Conservation (phyloP, 2,888 invertebrate species). For the Anarsia innoxiella region DNA sequence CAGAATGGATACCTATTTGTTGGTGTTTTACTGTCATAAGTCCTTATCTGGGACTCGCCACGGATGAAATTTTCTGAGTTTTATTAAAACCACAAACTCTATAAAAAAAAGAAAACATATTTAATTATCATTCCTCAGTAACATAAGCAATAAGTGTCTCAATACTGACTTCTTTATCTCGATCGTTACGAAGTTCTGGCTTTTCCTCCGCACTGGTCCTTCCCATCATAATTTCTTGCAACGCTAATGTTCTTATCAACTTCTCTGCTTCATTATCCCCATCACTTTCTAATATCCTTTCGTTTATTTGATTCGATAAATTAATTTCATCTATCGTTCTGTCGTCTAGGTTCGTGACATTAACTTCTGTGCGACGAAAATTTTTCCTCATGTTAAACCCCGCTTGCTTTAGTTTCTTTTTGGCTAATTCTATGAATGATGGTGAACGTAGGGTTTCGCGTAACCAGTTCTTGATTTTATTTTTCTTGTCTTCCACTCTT, state of each 20-base stretch:
- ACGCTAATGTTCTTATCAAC: constrained; percentile 44
- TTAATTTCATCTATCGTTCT: constrained; percentile 52
- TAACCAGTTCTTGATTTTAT: constrained; percentile 60
- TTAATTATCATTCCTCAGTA: constrained; percentile 3
- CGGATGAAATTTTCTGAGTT: no score
- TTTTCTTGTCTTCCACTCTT: constrained; percentile 58
- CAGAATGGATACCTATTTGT: no score
- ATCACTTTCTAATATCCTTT: constrained; percentile 45
- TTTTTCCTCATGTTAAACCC: constrained; percentile 38
- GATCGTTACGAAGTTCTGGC: constrained; percentile 1
- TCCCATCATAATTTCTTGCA: constrained; percentile 45
- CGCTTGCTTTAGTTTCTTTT: constrained; percentile 48
- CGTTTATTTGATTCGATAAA: constrained; percentile 51
- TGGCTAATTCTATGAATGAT: constrained; percentile 51
- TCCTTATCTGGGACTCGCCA: no score
- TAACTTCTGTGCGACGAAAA: constrained; percentile 14
- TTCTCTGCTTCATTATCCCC: constrained; percentile 46
- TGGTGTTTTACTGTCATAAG: no score
- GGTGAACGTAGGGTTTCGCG: constrained; percentile 55
- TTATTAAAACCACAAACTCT: no score
- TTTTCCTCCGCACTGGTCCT: constrained; percentile 18
- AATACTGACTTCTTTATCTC: constrained; percentile 20
- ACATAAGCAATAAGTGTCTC: constrained; percentile 28
- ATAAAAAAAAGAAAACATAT: background rate
- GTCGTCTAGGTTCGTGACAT: constrained; percentile 35